Evolutionary conservation across 2,888 invertebrate genomes (phyloP).

Genomic region (Geotrupes spiniger): DNA sequence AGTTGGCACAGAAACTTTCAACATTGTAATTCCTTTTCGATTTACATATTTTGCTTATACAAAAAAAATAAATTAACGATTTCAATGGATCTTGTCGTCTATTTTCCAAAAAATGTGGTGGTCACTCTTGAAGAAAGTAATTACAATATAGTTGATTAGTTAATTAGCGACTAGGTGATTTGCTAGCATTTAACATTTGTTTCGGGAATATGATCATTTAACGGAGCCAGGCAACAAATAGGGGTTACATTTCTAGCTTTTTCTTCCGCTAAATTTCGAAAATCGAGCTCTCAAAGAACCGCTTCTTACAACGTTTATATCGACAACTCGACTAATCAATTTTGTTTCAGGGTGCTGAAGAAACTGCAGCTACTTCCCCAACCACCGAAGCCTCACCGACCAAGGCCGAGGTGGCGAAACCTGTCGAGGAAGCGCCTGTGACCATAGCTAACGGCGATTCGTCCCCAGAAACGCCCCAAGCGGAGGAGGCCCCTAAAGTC

Average conservation of each 20-base stretch:
- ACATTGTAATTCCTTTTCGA: no score
- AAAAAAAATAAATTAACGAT: no score
- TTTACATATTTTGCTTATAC: no score
- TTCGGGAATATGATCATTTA: no score
- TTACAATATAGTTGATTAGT: no score
- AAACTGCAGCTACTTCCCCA: conserved; percentile 38
- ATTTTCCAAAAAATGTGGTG: no score
- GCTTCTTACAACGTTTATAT: background rate
- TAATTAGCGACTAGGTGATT: no score
- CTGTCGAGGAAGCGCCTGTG: conserved; percentile 22
- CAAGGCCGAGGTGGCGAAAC: conserved; percentile 37
- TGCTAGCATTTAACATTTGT: no score
- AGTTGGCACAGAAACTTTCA: no score
- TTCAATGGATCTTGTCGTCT: no score
- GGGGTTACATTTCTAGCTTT: background rate
- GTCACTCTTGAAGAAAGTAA: no score
- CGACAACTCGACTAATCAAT: background rate
- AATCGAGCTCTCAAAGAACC: conserved; percentile 1
- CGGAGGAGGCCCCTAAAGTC: conserved; percentile 20
- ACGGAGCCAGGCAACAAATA: no score
- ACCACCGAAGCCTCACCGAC: conserved; percentile 34
- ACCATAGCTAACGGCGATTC: conserved; percentile 30
- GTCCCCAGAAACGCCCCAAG: conserved; percentile 22
- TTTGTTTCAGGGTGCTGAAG: conserved; percentile 44
- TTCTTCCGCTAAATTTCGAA: background rate